These are phyloP conservation scores for Eulithis testata DNA, from an alignment of 2,888 invertebrate genomes.

Conservation along the genomic window DNA sequence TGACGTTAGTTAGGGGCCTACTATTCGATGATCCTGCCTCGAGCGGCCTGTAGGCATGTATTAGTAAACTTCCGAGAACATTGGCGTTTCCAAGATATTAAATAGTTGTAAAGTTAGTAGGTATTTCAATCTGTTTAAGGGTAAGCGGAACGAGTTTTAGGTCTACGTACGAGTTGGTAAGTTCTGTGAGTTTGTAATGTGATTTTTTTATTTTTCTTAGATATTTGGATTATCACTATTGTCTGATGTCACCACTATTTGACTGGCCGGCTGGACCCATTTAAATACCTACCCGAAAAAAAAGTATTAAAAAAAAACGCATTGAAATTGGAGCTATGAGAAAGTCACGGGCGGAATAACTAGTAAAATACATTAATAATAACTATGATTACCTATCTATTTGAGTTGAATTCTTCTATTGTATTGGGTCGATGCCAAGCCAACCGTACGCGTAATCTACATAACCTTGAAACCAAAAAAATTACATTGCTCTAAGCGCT, in stretches of 20 bases:
- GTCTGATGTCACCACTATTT: no score
- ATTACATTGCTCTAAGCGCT: neutral
- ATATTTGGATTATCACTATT: no score
- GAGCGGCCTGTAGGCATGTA: neutral
- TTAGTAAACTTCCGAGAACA: neutral
- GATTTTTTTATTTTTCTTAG: no score
- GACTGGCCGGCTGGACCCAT: no score
- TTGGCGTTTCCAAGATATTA: neutral
- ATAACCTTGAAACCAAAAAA: constrained; percentile 17
- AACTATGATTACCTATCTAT: constrained; percentile 2
- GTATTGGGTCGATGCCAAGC: constrained; percentile 24
- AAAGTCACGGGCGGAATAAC: neutral
- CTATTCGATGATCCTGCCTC: constrained; percentile 8
- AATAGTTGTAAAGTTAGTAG: neutral
- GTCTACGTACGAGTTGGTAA: no score
- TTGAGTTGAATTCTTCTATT: constrained; percentile 6
- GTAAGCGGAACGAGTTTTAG: no score
- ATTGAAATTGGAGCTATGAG: no score
- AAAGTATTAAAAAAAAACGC: no score
- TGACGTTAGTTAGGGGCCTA: constrained; percentile 45
- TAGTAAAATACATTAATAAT: neutral
- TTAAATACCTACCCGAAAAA: no score
- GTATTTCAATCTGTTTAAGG: no score
- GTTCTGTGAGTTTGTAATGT: no score
- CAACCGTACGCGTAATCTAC: neutral